These are phyloP conservation scores for Microctenopoma steveboyesi DNA, from an alignment of 2,797 vertebrate species.

Conservation along the genomic window DNA sequence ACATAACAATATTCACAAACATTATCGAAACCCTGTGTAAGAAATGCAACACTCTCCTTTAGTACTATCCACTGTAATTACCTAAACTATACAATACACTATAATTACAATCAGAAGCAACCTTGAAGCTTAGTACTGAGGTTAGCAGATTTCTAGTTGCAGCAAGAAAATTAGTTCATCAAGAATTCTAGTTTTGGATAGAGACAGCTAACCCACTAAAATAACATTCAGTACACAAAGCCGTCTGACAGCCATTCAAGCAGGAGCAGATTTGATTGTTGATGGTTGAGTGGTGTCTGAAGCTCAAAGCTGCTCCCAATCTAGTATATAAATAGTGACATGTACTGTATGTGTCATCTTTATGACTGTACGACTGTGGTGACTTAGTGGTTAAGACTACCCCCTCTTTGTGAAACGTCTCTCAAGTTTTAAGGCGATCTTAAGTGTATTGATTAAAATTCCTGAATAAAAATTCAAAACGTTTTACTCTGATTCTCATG, in stretches of 20 bases:
- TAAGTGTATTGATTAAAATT: background rate
- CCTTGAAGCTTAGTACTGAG: slow-evolving; percentile 3
- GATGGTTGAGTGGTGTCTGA: background rate
- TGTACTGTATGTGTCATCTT: background rate
- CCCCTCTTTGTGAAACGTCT: background rate
- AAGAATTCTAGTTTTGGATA: background rate
- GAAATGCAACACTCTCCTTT: too few species aligned
- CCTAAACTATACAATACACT: background rate
- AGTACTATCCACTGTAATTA: background rate
- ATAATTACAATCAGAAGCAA: slow-evolving; percentile 4
- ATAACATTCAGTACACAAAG: slow-evolving; percentile 12
- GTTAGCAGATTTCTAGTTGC: slow-evolving; percentile 4
- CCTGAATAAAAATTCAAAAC: background rate
- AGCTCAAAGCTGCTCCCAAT: background rate
- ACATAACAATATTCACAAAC: too few species aligned
- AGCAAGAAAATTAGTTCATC: background rate
- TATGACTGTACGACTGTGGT: background rate
- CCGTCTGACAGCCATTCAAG: background rate
- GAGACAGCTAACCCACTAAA: slow-evolving; percentile 10
- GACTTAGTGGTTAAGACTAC: background rate
- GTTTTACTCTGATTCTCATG: background rate
- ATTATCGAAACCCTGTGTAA: too few species aligned
- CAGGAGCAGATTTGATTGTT: slow-evolving; percentile 14
- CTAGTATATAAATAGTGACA: slow-evolving; percentile 6
- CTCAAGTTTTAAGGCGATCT: background rate